phyloP scores from a whole-genome alignment of 2,797 vertebrate genomes.

The Centroberyx gerrardi region DNA sequence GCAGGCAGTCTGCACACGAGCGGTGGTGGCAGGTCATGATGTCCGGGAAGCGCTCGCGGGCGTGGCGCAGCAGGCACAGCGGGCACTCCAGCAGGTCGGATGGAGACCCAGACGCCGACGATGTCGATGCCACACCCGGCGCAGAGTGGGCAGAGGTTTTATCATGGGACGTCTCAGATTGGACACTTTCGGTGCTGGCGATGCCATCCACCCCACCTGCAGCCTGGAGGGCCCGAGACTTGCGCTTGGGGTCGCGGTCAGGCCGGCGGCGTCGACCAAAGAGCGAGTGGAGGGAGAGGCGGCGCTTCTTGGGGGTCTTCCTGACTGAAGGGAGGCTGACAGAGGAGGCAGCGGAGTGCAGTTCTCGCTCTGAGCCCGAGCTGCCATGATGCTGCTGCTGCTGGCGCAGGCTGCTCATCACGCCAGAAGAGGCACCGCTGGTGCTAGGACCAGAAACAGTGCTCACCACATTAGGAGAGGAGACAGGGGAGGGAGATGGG shows the following conservation, averaged over 20 bases:
- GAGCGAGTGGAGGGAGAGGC: constrained; percentile 93
- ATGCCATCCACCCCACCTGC: constrained; percentile 86
- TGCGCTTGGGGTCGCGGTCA: constrained; percentile 85
- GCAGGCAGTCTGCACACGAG: constrained; percentile 97
- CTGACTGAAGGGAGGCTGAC: constrained; percentile 93
- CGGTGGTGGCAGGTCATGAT: constrained; percentile 99
- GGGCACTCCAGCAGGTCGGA: constrained; percentile 95
- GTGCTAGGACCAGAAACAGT: constrained; percentile 15
- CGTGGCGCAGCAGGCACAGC: constrained; percentile 93
- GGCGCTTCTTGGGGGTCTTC: constrained; percentile 96
- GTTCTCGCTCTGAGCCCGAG: constrained; percentile 95
- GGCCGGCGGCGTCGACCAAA: constrained; percentile 86
- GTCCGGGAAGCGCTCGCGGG: constrained; percentile 96
- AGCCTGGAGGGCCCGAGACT: constrained; percentile 83
- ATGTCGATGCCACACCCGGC: constrained; percentile 82
- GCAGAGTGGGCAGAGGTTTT: constrained; percentile 86
- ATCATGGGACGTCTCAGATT: constrained; percentile 90
- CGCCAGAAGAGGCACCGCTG: constrained; percentile 52
- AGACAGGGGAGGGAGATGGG: constrained; percentile 14
- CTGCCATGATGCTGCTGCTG: constrained; percentile 87
- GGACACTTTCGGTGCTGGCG: constrained; percentile 91
- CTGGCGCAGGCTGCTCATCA: constrained; percentile 90
- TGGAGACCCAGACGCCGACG: constrained; percentile 81
- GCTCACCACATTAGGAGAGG: constrained; percentile 52
- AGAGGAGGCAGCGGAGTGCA: constrained; percentile 94